These are phyloP conservation scores for Pterobdella sp. DNA, from an alignment of 2,888 invertebrate species.

Conservation along the genomic window DNA sequence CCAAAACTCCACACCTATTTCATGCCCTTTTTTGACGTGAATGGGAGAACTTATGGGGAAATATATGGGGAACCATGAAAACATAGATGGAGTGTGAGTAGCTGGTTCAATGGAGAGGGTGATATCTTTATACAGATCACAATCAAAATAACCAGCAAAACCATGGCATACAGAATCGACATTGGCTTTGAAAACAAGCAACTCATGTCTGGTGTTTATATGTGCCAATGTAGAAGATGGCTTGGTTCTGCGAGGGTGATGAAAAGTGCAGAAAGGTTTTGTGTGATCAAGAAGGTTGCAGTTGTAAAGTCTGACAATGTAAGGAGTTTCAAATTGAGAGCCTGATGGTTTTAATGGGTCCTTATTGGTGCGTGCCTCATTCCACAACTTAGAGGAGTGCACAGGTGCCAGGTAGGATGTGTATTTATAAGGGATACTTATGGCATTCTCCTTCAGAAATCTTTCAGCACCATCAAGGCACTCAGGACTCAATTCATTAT, in stretches of 20 bases:
- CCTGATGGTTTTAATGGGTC: constrained; percentile 35
- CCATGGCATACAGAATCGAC: constrained; percentile 80
- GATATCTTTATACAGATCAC: constrained; percentile 73
- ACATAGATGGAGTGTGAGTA: constrained; percentile 82
- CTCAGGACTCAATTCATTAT: constrained; percentile 96
- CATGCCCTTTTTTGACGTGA: constrained; percentile 63
- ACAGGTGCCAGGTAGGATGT: constrained; percentile 84
- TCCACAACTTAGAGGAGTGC: constrained; percentile 73
- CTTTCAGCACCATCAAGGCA: constrained; percentile 88
- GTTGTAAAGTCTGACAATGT: constrained; percentile 84
- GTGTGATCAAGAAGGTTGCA: constrained; percentile 69
- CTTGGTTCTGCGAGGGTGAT: constrained; percentile 62
- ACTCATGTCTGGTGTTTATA: constrained; percentile 70
- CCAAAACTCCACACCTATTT: constrained; percentile 77
- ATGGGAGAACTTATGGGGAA: constrained; percentile 75
- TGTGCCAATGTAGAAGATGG: neutral
- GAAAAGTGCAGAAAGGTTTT: constrained; percentile 73
- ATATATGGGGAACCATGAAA: constrained; percentile 94
- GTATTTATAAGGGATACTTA: constrained; percentile 81
- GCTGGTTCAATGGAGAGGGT: constrained; percentile 79
- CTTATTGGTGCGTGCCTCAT: constrained; percentile 35
- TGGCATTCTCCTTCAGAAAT: constrained; percentile 65
- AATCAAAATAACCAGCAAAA: constrained; percentile 90
- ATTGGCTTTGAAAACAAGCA: constrained; percentile 62
- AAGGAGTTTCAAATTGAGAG: constrained; percentile 69